Conservation (phyloP, 2,113 vertebrate species). For the Thermophis baileyi region DNA sequence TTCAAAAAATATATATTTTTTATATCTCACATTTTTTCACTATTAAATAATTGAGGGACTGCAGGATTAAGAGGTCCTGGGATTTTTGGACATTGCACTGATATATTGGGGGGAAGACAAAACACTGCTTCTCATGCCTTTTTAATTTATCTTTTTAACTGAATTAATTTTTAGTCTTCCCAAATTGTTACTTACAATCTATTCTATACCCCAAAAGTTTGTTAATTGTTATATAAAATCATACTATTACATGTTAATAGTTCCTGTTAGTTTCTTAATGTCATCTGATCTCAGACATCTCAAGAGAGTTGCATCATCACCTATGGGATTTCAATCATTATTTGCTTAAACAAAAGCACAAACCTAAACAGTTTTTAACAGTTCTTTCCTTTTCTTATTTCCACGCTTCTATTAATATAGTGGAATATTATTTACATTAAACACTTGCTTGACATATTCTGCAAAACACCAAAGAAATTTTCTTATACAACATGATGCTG, state of each 20-base stretch:
- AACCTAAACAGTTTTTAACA: constrained; percentile 20
- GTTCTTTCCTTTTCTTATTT: constrained; percentile 11
- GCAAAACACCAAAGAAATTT: background rate
- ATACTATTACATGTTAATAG: background rate
- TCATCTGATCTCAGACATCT: background rate
- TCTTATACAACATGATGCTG: background rate
- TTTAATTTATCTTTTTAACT: constrained; percentile 19
- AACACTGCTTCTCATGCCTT: background rate
- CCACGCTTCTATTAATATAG: background rate
- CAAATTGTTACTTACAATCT: background rate
- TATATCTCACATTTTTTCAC: background rate
- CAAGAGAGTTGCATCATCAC: constrained; percentile 49
- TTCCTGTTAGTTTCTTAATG: background rate
- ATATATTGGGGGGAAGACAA: background rate
- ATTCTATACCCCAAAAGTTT: background rate
- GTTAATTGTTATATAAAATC: background rate
- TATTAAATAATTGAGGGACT: background rate
- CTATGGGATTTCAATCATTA: constrained; percentile 24
- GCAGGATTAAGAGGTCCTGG: background rate
- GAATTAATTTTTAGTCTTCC: constrained; percentile 17
- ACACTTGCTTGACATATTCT: background rate
- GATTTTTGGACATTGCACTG: constrained; percentile 14
- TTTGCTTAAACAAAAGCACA: constrained; percentile 12
- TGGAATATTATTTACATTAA: background rate
- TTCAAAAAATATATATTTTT: background rate